Conservation (phyloP, 1,140 invertebrate genomes). For the Ladona fulva region DNA sequence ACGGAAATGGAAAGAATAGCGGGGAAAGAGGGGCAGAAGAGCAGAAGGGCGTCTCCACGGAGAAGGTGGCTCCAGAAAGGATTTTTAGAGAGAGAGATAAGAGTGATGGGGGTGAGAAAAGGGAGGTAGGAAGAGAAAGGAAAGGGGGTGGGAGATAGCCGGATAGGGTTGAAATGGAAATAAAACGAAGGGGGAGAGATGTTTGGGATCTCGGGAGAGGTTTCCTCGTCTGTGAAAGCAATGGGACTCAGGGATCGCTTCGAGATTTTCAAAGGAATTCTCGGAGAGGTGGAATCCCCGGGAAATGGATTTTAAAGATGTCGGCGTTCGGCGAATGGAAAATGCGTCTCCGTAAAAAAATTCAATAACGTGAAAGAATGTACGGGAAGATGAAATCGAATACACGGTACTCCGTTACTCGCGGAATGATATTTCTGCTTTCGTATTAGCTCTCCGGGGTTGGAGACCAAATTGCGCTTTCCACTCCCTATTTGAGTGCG, state of each 20-base stretch:
- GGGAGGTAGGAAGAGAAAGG: neutral
- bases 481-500: too few species aligned
- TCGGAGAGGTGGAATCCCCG: neutral
- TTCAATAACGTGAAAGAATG: neutral
- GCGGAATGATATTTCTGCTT: too few species aligned
- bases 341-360: neutral
- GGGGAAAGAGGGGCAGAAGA: neutral
- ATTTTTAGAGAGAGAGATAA: neutral
- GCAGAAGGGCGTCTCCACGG: neutral
- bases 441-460: too few species aligned
- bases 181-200: neutral
- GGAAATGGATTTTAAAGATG: neutral
- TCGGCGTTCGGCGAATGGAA: neutral
- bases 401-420: neutral
- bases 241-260: neutral
- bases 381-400: neutral
- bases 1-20: neutral
- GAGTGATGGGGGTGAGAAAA: neutral
- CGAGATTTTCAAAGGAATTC: conserved; percentile 9
- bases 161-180: conserved; percentile 9
- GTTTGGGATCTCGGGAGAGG: neutral
- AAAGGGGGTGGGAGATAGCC: neutral
- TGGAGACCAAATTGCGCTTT: too few species aligned
- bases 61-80: neutral
- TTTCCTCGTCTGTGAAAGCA: neutral